Base-by-base conservation (phyloP, 2,888 invertebrate genomes). In the Dryomyza anilis region DNA sequence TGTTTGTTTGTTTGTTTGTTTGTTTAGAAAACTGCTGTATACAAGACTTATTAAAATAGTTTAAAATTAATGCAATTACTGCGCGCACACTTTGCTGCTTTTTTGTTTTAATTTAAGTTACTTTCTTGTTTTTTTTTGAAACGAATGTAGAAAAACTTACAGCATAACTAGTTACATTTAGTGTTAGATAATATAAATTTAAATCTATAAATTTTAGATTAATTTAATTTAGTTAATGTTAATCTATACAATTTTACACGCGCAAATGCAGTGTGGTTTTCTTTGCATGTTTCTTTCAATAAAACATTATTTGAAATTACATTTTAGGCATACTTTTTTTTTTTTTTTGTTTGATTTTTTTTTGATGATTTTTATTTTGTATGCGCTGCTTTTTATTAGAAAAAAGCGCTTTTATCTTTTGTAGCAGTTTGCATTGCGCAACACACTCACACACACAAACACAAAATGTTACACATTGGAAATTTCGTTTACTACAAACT, bases 21-120 rank as follows among this genome's bases (percentile, higher is more conserved):
- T 53, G 16, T 33, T 12, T 6, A 29, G 33, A 53, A 33, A 23
- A 55, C 23, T 8, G 55, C n/a, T 55, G 21, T 33, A 55, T 55
- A 33, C 14, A 36, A 55, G 16, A 30, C 10, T 53, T 8, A 8
- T 36, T 16, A 29, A 67, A 66, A 60, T 66, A 68, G 63, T 33
- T 67, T 62, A 50, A 56, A 60, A 65, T 46, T 61, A 64, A 50
- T 23, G 33, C n/a, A n/a, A n/a, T n/a, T n/a, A n/a, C n/a, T n/a
- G n/a, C n/a, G n/a, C n/a, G n/a, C n/a, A n/a, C n/a, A n/a, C n/a
- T n/a, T n/a, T n/a, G n/a, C n/a, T n/a, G n/a, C n/a, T n/a, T n/a
- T n/a, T n/a, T n/a, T 33, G 53, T 65, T 66, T 58, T 59, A 58
- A 43, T 56, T 63, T 29, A 12, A 60, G 56, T 63, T 48, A 23